Evolutionary conservation across 2,888 invertebrate species (phyloP).

Genomic region (Synergus laeviventris): DNA sequence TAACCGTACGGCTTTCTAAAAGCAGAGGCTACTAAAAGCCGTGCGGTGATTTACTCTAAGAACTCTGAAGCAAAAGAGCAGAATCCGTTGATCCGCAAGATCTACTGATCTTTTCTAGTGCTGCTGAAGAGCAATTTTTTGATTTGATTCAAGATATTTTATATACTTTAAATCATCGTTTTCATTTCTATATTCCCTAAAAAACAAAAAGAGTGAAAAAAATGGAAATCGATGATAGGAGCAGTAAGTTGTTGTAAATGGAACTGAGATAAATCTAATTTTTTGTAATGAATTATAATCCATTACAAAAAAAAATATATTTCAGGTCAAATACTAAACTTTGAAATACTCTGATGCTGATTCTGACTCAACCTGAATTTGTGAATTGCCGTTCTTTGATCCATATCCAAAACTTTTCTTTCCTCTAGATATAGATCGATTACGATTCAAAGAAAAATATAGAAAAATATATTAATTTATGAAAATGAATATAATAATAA

Average conservation of each 20-base stretch:
- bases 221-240: not conserved
- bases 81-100: not conserved
- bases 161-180: not conserved
- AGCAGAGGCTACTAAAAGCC: slow-evolving; percentile 64
- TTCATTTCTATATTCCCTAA: not conserved
- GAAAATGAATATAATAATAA: too few species aligned
- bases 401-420: too few species aligned
- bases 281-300: too few species aligned
- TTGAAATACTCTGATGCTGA: too few species aligned
- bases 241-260: not conserved
- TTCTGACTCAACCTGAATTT: too few species aligned
- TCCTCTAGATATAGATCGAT: too few species aligned
- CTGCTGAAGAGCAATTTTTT: not conserved
- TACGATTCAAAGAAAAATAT: too few species aligned
- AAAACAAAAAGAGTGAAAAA: not conserved
- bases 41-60: slow-evolving; percentile 41
- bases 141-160: not conserved
- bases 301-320: too few species aligned
- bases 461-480: too few species aligned
- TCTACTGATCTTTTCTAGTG: not conserved
- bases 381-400: too few species aligned
- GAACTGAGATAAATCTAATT: too few species aligned
- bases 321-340: too few species aligned
- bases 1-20: slow-evolving; percentile 74
- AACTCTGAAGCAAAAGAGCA: slow-evolving; percentile 15